Evolutionary conservation across 2,113 vertebrate genomes (phyloP).

Genomic region (Megaceryle torquata): DNA sequence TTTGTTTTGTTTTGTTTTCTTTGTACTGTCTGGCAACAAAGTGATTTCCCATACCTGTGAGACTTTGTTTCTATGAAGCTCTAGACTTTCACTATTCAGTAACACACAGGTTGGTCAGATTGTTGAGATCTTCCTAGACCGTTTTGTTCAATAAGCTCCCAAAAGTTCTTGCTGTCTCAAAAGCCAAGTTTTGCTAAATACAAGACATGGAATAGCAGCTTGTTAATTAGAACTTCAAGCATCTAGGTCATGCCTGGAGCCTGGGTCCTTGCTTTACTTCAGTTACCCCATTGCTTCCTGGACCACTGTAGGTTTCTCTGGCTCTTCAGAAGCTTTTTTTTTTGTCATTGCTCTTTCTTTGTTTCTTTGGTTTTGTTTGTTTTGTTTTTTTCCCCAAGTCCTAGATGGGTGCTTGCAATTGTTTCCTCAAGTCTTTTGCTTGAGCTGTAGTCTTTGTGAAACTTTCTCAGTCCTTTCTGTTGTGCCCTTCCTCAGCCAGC

Average conservation of each 20-base stretch:
- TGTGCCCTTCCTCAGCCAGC: background rate
- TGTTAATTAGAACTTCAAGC: background rate
- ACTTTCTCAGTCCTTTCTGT: background rate
- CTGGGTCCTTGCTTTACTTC: background rate
- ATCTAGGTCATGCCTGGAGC: background rate
- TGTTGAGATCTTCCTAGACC: background rate
- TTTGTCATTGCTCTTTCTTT: too few species aligned
- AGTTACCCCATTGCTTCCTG: background rate
- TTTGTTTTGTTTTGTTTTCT: background rate
- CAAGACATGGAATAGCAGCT: background rate
- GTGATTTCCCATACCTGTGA: background rate
- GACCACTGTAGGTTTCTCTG: background rate
- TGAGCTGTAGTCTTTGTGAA: background rate
- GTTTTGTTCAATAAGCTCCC: background rate
- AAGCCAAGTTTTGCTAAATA: background rate
- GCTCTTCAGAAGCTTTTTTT: background rate
- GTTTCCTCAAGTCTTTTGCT: background rate
- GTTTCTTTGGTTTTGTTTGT: too few species aligned
- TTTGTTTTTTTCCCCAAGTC: too few species aligned
- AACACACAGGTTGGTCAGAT: background rate
- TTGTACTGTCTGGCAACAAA: background rate
- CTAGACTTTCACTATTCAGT: background rate
- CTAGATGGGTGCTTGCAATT: background rate
- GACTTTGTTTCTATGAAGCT: background rate
- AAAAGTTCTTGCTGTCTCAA: background rate